A percentile compares a stretch with the other conserved stretches of the same genome.
Conservation (phyloP, 2,888 invertebrate genomes). For the Parochlus steinenii region DNA sequence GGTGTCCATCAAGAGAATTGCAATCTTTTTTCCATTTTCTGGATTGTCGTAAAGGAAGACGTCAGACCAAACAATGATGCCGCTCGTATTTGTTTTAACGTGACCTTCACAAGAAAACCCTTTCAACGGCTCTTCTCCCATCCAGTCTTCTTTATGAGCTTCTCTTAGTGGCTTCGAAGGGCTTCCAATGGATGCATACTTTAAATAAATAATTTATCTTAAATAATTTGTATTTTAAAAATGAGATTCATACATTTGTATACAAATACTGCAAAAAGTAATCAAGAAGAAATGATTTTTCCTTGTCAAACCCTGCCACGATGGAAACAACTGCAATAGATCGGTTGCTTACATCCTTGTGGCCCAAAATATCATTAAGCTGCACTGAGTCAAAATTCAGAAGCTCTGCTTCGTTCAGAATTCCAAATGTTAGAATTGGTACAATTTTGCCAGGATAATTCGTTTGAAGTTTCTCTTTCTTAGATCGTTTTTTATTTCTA, state of each 20-base stretch:
- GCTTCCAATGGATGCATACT: slow-evolving; percentile 7
- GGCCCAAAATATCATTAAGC: slow-evolving; percentile 4
- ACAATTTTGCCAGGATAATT: too few species aligned
- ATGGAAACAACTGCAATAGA: slow-evolving; percentile 7
- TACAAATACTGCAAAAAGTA: slow-evolving; percentile 10
- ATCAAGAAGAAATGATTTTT: slow-evolving; percentile 12
- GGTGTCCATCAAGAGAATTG: slow-evolving; percentile 11
- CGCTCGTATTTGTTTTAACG: slow-evolving; percentile 9
- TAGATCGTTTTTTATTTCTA: too few species aligned
- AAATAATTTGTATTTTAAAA: background rate
- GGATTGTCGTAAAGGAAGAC: slow-evolving; percentile 8
- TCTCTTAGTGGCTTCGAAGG: background rate
- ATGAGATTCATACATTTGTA: slow-evolving; percentile 2
- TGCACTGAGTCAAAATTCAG: slow-evolving; percentile 2
- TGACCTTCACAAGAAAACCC: slow-evolving; percentile 11
- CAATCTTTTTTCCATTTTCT: slow-evolving; percentile 10
- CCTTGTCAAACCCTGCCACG: slow-evolving; percentile 10
- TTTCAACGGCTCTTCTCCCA: slow-evolving; percentile 7
- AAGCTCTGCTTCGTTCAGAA: too few species aligned
- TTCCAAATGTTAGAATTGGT: too few species aligned
- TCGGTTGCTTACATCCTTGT: slow-evolving; percentile 5
- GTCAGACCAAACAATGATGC: slow-evolving; percentile 13
- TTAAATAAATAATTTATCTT: background rate
- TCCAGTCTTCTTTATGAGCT: slow-evolving; percentile 1
- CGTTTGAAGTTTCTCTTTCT: too few species aligned